Evolutionary conservation across 1,140 invertebrate species (phyloP).

Genomic region (Nasonia giraulti): DNA sequence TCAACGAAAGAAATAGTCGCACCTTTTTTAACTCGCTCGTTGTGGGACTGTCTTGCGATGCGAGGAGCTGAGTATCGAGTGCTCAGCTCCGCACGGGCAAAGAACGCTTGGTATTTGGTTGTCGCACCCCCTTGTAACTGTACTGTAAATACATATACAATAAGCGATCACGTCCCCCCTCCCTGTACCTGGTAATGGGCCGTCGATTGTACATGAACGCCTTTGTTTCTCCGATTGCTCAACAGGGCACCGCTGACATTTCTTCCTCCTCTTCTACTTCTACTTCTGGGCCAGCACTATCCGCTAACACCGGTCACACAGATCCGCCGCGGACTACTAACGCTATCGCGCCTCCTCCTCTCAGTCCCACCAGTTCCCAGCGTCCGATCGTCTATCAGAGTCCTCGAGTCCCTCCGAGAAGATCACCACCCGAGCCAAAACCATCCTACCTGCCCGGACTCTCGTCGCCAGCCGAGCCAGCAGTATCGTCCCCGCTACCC

Average conservation of each 20-base stretch:
- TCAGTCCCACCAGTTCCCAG: constrained; percentile 48
- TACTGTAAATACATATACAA: background rate
- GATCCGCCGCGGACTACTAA: constrained; percentile 59
- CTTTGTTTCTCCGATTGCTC: constrained; percentile 53
- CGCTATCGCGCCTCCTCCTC: constrained; percentile 57
- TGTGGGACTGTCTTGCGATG: background rate
- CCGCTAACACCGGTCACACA: constrained; percentile 17
- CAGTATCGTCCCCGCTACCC: constrained; percentile 26
- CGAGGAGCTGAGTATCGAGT: background rate
- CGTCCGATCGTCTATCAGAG: constrained; percentile 68
- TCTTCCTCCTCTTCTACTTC: constrained; percentile 54
- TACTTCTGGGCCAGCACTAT: constrained; percentile 54
- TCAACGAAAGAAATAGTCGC: background rate
- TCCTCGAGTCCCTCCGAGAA: constrained; percentile 63
- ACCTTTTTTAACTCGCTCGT: background rate
- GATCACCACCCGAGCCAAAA: constrained; percentile 60
- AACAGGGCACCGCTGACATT: constrained; percentile 72
- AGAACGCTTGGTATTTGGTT: background rate
- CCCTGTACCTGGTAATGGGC: background rate
- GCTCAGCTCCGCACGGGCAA: background rate
- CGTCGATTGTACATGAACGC: constrained; percentile 45
- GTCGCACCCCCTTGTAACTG: background rate
- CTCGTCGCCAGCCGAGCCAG: background rate
- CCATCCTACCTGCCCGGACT: constrained; percentile 25
- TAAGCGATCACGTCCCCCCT: background rate